Evolutionary conservation across 2,888 invertebrate genomes (phyloP).

Genomic region (Endotricha flammealis): DNA sequence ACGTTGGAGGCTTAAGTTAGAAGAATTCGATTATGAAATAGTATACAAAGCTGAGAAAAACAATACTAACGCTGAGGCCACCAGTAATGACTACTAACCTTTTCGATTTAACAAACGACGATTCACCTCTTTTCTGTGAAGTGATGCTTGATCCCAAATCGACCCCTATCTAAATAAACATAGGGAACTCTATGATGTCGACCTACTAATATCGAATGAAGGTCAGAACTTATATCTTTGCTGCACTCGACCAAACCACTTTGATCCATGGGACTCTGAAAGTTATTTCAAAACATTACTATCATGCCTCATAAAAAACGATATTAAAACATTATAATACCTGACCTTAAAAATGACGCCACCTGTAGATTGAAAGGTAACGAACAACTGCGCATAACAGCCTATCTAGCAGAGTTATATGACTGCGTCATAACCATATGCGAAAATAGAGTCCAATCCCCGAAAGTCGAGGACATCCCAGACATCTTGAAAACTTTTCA

Average conservation of each 20-base stretch:
- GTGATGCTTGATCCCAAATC: constrained; percentile 17
- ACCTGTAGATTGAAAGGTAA: constrained; percentile 8
- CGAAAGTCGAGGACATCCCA: too few relatives aligned
- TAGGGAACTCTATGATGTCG: constrained; percentile 21
- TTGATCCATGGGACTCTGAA: constrained; percentile 28
- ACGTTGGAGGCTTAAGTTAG: constrained; percentile 24
- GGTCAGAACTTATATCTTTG: constrained; percentile 19
- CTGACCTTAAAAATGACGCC: constrained; percentile 4
- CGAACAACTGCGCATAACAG: constrained; percentile 25
- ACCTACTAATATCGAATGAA: constrained; percentile 18
- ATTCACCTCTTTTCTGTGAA: constrained; percentile 11
- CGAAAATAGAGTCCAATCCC: constrained; percentile 17
- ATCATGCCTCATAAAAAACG: constrained; percentile 24
- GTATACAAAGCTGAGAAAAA: constrained; percentile 29
- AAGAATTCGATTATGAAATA: constrained; percentile 27
- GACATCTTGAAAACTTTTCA: background rate
- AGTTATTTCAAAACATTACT: constrained; percentile 31
- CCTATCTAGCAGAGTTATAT: constrained; percentile 28
- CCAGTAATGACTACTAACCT: constrained; percentile 18
- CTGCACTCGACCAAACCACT: constrained; percentile 18
- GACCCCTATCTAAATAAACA: constrained; percentile 18
- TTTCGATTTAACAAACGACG: constrained; percentile 13
- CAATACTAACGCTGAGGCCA: constrained; percentile 29
- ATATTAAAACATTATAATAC: too few relatives aligned
- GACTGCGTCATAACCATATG: constrained; percentile 27